These are phyloP conservation scores for Platichthys flesus DNA, from an alignment of 2,113 vertebrate species.

Conservation along the genomic window DNA sequence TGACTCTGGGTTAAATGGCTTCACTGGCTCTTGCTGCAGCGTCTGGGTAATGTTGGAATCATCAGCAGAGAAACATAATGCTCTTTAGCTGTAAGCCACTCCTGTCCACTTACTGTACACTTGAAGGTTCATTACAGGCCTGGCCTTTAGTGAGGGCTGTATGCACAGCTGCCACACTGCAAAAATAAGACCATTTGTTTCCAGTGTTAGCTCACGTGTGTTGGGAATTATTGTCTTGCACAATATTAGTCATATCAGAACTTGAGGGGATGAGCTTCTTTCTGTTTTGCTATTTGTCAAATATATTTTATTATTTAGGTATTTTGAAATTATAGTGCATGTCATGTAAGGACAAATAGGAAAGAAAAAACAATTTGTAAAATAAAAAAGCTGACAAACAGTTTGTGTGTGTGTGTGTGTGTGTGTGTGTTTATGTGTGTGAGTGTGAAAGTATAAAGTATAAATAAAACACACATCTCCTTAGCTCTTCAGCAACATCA, in stretches of 20 bases:
- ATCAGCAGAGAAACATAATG: conserved; percentile 61
- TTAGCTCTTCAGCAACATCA: background rate
- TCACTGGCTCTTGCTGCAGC: conserved; percentile 56
- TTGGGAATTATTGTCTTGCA: too few species aligned
- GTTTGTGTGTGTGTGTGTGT: background rate
- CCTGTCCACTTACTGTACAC: conserved; percentile 70
- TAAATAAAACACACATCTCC: background rate
- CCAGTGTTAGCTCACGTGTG: background rate
- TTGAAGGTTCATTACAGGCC: conserved; percentile 67
- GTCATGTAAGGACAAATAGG: too few species aligned
- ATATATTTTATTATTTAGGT: background rate
- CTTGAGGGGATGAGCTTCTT: background rate
- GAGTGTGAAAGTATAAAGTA: background rate
- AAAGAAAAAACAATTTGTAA: background rate
- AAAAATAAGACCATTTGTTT: conserved; percentile 50
- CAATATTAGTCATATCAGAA: background rate
- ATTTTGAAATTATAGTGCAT: too few species aligned
- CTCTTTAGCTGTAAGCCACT: conserved; percentile 63
- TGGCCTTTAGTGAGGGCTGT: conserved; percentile 53
- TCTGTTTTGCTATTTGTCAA: background rate
- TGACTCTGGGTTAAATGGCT: conserved; percentile 81
- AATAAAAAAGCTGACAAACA: background rate
- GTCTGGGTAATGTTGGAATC: conserved; percentile 56
- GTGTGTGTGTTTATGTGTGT: conserved; percentile 1
- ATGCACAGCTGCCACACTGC: conserved; percentile 60